Percentiles rank a stretch among this genome's conserved stretches.
phyloP scores from a whole-genome alignment of 2,113 vertebrate genomes.

The Arizona elegans region DNA sequence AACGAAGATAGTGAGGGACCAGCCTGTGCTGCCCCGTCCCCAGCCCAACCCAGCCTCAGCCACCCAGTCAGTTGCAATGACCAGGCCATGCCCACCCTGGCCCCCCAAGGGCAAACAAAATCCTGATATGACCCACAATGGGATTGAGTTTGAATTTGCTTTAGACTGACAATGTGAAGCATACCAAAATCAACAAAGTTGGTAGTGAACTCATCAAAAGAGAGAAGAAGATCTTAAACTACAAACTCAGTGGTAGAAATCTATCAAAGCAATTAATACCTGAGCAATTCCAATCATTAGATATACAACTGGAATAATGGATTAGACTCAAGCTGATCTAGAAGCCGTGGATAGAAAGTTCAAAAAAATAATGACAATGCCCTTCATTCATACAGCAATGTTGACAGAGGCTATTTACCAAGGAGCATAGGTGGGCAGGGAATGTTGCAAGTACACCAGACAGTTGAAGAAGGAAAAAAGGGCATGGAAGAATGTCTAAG shows the following conservation, averaged over 20 bases:
- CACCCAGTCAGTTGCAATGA: too few relatives aligned
- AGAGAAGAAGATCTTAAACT: neutral
- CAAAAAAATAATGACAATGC: neutral
- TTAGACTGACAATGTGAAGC: neutral
- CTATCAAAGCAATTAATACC: neutral
- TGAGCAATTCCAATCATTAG: neutral
- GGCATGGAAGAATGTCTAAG: too few relatives aligned
- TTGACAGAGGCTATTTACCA: neutral
- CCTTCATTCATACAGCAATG: neutral
- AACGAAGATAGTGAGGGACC: too few relatives aligned
- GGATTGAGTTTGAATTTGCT: too few relatives aligned
- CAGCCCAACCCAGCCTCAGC: too few relatives aligned
- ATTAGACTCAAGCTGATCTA: neutral
- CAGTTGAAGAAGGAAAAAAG: too few relatives aligned
- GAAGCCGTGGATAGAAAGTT: neutral
- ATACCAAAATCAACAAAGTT: neutral
- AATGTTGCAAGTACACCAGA: too few relatives aligned
- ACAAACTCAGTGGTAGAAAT: neutral
- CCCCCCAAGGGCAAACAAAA: too few relatives aligned
- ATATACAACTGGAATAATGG: neutral
- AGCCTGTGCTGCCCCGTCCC: too few relatives aligned
- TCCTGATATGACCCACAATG: too few relatives aligned
- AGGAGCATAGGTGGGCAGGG: neutral
- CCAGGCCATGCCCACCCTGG: too few relatives aligned
- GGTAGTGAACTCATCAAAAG: neutral